Base-by-base conservation (phyloP, 2,113 vertebrate genomes). In the Takifugu flavidus region DNA sequence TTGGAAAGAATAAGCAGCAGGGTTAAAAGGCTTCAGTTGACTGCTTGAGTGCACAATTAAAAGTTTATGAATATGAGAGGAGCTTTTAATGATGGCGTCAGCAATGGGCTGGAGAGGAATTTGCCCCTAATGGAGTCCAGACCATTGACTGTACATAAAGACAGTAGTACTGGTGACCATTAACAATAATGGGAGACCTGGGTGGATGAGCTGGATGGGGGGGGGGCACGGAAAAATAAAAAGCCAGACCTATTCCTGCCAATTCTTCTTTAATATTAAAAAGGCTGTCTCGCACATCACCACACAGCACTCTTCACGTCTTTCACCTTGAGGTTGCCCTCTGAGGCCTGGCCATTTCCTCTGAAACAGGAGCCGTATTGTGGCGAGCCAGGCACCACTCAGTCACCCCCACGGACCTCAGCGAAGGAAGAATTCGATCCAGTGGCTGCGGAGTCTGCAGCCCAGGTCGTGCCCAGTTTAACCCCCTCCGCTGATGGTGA, bases 401-500 rank as follows among this genome's bases (percentile, higher is more conserved):
- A 77, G 62, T 54, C 63, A 78, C 60, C 59, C 67, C 65, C 65
- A 70, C 58, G 70, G 76, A 83, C 70, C 73, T 85, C 68, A 53
- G 67, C 84, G 73, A 52, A 77, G 26, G 44, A 43, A 76, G 76
- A 85, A 89, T 79, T 55, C 67, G 77, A 88, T 86, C 84, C 74
- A 86, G 79, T 80, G 65, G 56, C 57, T 25, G 1, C n/a, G 45
- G 47, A 79, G 72, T 77, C 63, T 72, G 56, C 47, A 47, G 62
- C 58, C 77, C 73, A 70, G 59, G 57, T 45, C 14, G 12, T 45
- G 2, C 13, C 12, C 12, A 14, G 13, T 15, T 45, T 45, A 45
- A 45, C 13, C 34, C 34, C 8, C 34, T 39, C 8, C 1, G 34
- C 34, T 10, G 7, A 3, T 10, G 34, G 34, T 39, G 34, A 6